Evolutionary conservation across 1,140 invertebrate species (phyloP).

Genomic region (Drosophila prosaltans): DNA sequence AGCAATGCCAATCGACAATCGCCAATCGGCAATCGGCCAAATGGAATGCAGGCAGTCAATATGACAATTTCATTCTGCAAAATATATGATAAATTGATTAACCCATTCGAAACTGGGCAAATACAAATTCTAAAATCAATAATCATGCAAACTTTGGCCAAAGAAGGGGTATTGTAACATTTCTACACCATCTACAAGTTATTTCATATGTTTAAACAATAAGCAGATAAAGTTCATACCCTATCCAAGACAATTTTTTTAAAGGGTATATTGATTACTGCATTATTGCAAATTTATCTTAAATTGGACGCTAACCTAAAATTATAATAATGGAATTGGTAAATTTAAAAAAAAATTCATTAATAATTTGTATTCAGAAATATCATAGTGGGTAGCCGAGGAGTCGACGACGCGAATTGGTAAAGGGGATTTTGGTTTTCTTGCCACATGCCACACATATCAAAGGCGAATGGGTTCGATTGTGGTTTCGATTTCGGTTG

Average conservation of each 20-base stretch:
- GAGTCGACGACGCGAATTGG: not conserved
- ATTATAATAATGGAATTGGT: too few relatives aligned
- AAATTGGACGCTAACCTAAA: too few relatives aligned
- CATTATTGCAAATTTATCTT: too few relatives aligned
- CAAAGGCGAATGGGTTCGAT: constrained; percentile 21
- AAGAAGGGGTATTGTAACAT: not conserved
- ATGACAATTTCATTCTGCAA: constrained; percentile 26
- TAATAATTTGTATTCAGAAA: too few relatives aligned
- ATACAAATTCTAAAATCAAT: not conserved
- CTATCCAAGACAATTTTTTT: too few relatives aligned
- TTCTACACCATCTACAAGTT: constrained; percentile 49
- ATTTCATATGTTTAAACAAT: constrained; percentile 68
- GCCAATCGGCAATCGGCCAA: not conserved
- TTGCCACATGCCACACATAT: constrained; percentile 67
- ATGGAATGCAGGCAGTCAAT: constrained; percentile 5
- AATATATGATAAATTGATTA: constrained; percentile 1
- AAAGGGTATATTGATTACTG: too few relatives aligned
- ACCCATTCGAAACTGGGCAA: not conserved
- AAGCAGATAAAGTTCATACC: constrained; percentile 56
- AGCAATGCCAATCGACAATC: constrained; percentile 48
- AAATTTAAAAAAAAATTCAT: too few relatives aligned
- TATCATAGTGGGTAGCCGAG: not conserved
- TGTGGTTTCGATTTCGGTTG: constrained; percentile 2
- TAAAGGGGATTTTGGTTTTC: constrained; percentile 45
- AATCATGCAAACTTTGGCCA: too few relatives aligned